phyloP scores from a whole-genome alignment of 2,888 invertebrate species.

The Coecobrya sp. region DNA sequence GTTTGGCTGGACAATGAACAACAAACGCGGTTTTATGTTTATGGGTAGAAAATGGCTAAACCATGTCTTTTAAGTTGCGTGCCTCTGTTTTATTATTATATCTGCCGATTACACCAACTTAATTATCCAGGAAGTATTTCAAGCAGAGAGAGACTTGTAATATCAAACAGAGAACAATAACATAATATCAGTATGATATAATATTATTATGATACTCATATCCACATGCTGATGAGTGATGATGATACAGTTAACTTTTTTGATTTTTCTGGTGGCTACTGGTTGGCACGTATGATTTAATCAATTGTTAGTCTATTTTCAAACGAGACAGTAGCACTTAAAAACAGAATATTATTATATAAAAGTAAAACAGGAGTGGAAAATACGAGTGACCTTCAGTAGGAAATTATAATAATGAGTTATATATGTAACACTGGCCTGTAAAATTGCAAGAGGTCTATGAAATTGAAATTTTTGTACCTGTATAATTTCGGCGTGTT shows the following conservation, averaged over 20 bases:
- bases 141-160: background rate
- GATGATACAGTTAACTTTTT: background rate
- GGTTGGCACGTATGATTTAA: background rate
- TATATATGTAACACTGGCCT: background rate
- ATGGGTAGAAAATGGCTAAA: background rate
- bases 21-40: background rate
- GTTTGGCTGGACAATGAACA: background rate
- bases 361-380: background rate
- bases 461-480: background rate
- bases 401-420: background rate
- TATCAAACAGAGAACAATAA: slow-evolving; percentile 9
- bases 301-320: background rate
- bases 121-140: slow-evolving; percentile 75
- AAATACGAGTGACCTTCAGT: slow-evolving; percentile 11
- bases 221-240: slow-evolving; percentile 3
- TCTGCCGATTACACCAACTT: slow-evolving; percentile 68
- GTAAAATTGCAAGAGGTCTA: background rate
- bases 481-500: background rate
- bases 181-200: background rate
- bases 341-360: background rate
- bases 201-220: background rate
- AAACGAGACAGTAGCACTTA: background rate
- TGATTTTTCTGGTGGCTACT: background rate
- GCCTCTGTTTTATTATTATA: slow-evolving; percentile 25
- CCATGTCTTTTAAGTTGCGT: slow-evolving; percentile 49